Evolutionary conservation across 2,797 vertebrate species (phyloP).

Genomic region (Micrastur ruficollis): DNA sequence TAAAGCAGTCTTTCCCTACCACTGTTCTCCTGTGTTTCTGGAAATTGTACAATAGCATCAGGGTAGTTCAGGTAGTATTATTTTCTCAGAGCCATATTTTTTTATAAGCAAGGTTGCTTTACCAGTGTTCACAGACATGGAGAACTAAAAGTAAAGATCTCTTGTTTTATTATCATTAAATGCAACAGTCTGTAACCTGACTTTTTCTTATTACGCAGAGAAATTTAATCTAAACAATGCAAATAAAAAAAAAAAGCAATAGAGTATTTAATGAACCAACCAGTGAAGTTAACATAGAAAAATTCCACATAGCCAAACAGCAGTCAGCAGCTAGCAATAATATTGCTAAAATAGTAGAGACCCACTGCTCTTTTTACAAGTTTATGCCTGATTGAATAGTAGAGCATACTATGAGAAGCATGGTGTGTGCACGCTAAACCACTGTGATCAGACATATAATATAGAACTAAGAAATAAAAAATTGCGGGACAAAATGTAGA

Average conservation of each 20-base stretch:
- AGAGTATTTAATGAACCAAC: not conserved
- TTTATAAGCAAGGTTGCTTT: not conserved
- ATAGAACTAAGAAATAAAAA: not conserved
- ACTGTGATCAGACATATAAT: not conserved
- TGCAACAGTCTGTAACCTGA: not conserved
- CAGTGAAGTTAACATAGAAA: not conserved
- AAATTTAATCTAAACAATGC: not conserved
- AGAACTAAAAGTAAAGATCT: not conserved
- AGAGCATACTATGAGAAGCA: not conserved
- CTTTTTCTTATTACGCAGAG: not conserved
- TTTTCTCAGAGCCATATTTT: not conserved
- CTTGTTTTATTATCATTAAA: not conserved
- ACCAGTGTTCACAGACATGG: not conserved
- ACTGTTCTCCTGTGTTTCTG: not conserved
- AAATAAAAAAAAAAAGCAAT: not conserved
- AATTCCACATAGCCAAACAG: not conserved
- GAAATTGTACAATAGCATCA: not conserved
- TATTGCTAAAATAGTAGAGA: not conserved
- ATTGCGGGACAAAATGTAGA: not conserved
- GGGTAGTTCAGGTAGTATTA: not conserved
- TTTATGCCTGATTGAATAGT: not conserved
- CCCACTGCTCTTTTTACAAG: not conserved
- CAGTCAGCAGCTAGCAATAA: not conserved
- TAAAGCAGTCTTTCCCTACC: not conserved
- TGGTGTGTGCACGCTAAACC: not conserved